Evolutionary conservation across 1,140 invertebrate species (phyloP).

Genomic region (Trichonephila clavata): DNA sequence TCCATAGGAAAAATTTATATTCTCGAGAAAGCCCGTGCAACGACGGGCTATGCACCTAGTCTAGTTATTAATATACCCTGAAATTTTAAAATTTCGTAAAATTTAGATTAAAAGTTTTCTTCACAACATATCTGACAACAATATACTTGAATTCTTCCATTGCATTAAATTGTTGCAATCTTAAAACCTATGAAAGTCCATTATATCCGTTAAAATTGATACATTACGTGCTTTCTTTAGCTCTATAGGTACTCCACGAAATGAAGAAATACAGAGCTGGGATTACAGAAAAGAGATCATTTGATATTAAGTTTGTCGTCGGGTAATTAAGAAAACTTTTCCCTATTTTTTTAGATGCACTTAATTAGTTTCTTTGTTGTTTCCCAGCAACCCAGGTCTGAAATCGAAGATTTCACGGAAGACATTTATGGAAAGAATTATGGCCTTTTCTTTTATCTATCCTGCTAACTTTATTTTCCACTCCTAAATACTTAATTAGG

Average conservation of each 20-base stretch:
- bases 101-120: background rate
- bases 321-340: slow-evolving; percentile 1
- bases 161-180: background rate
- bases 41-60: no score
- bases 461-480: background rate
- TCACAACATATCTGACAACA: background rate
- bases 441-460: background rate
- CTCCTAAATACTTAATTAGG: slow-evolving; percentile 28
- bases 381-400: slow-evolving; percentile 6
- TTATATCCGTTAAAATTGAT: background rate
- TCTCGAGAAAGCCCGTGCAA: no score
- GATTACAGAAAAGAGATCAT: background rate
- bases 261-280: background rate
- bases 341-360: background rate
- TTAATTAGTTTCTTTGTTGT: slow-evolving; percentile 28
- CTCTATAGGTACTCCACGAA: background rate
- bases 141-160: background rate
- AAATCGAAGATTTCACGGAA: slow-evolving; percentile 25
- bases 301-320: slow-evolving; percentile 18
- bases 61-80: no score
- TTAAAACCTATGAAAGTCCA: background rate
- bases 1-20: no score
- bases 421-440: background rate
- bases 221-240: background rate
- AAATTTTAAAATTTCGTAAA: no score